Base-by-base conservation (phyloP, 2,888 invertebrate species). In the Chrysodeixis includens region DNA sequence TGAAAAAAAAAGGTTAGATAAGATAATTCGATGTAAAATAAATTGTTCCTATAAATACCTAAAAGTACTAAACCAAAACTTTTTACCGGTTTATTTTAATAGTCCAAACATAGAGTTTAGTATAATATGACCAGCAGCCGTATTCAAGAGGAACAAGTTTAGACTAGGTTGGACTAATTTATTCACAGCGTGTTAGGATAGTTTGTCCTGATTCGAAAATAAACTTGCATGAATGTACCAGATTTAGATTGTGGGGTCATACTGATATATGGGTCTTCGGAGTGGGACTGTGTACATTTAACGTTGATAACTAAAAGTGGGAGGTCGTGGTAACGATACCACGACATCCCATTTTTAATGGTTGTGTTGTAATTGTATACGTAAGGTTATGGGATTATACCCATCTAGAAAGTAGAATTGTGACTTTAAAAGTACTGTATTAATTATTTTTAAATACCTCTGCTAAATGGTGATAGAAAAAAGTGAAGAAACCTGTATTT, bases 131-230 rank as follows among this genome's bases (percentile, higher is more conserved):
- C 46, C 46, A 49, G 46, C 46, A 10, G 8, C 20, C 46, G 18
- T 20, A 49, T 49, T 20, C 40, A 40, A n/a, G n/a, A n/a, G 3
- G 20, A 49, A 49, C 46, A 20, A 49, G 20, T 49, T 49, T 18
- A 20, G 46, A 49, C 46, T 20, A 49, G 46, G 46, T 20, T 49
- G 46, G 20, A 49, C 46, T 49, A 49, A 49, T 49, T 49, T 49
- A 49, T 49, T 49, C 46, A 49, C 4, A 49, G 46, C 46, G 20
- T 10, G 46, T 49, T 49, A 20, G 46, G 46, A 49, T 49, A 49
- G 20, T 49, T 49, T 49, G 46, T 49, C 20, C 18, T 49, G 46
- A 49, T 49, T 49, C 10, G 46, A 49, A 49, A 49, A 49, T 49
- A 49, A 49, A 49, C 46, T 49, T 49, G 46, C 16, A 20, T 18